These are phyloP conservation scores for Polydrusus tereticollis DNA, from an alignment of 2,888 invertebrate genomes.

Conservation along the genomic window DNA sequence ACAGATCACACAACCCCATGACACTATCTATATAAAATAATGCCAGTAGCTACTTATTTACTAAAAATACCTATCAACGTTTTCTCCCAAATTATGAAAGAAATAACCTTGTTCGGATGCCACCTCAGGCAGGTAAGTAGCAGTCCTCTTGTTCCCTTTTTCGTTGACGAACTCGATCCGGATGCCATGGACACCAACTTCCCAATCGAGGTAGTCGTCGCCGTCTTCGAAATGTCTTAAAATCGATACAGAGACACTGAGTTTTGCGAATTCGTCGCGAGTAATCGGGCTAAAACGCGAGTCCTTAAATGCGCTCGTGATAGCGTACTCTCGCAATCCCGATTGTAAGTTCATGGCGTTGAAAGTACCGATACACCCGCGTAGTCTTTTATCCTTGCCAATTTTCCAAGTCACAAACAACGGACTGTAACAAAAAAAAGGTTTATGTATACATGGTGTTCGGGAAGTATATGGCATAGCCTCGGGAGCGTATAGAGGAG, in stretches of 20 bases:
- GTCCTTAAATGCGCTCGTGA: conserved; percentile 98
- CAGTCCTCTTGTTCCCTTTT: conserved; percentile 92
- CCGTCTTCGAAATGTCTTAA: conserved; percentile 97
- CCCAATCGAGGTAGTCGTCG: conserved; percentile 96
- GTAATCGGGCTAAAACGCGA: conserved; percentile 96
- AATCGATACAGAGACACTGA: conserved; percentile 96
- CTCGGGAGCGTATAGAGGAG: too few species aligned
- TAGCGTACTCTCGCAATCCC: conserved; percentile 95
- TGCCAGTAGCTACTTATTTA: too few species aligned
- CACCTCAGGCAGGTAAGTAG: conserved; percentile 98
- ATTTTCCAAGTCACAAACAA: conserved; percentile 99
- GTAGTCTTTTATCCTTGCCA: conserved; percentile 92
- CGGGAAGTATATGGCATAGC: not conserved
- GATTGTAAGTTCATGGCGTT: conserved; percentile 95
- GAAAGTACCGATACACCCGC: conserved; percentile 99
- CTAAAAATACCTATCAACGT: too few species aligned
- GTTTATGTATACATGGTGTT: not conserved
- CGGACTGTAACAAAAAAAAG: conserved; percentile 74
- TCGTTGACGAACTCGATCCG: conserved; percentile 97
- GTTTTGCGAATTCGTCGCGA: conserved; percentile 91
- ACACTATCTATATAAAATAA: too few species aligned
- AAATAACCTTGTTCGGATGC: conserved; percentile 95
- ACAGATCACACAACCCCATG: too few species aligned
- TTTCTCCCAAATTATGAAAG: not conserved
- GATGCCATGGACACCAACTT: conserved; percentile 96